These are phyloP conservation scores for Pelosia muscerda DNA, from an alignment of 2,888 invertebrate genomes.

Conservation along the genomic window DNA sequence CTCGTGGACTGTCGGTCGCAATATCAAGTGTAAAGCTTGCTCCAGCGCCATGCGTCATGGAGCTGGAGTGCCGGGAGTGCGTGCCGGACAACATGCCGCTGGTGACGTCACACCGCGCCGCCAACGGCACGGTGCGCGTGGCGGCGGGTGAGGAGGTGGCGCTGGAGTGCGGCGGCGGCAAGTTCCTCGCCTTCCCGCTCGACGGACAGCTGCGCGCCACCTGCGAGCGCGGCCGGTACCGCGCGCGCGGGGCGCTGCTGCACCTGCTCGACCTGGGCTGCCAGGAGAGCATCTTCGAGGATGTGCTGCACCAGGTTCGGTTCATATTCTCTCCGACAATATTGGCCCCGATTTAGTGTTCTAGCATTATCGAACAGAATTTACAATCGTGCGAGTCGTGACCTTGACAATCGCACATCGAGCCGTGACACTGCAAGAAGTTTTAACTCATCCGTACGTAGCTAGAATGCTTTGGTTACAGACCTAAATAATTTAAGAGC, in stretches of 20 bases:
- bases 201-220: slow-evolving; percentile 51
- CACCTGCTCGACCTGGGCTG: slow-evolving; percentile 80
- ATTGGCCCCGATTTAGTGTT: background rate
- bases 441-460: too few relatives aligned
- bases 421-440: too few relatives aligned
- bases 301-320: slow-evolving; percentile 73
- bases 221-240: slow-evolving; percentile 72
- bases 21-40: background rate
- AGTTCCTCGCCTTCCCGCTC: slow-evolving; percentile 72
- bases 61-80: slow-evolving; percentile 78
- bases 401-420: too few relatives aligned
- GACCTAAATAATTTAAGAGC: too few relatives aligned
- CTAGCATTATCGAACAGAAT: too few relatives aligned
- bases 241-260: slow-evolving; percentile 55
- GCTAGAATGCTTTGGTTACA: too few relatives aligned
- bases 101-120: slow-evolving; percentile 71
- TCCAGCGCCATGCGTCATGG: slow-evolving; percentile 70
- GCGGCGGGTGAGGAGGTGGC: slow-evolving; percentile 64
- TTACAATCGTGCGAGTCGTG: too few relatives aligned
- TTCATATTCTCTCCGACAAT: background rate
- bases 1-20: background rate
- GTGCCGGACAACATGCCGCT: slow-evolving; percentile 80
- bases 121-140: slow-evolving; percentile 55
- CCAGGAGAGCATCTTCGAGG: slow-evolving; percentile 78
- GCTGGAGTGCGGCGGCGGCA: slow-evolving; percentile 72